phyloP scores from a whole-genome alignment of 2,113 vertebrate species.

The Ranitomeya variabilis region DNA sequence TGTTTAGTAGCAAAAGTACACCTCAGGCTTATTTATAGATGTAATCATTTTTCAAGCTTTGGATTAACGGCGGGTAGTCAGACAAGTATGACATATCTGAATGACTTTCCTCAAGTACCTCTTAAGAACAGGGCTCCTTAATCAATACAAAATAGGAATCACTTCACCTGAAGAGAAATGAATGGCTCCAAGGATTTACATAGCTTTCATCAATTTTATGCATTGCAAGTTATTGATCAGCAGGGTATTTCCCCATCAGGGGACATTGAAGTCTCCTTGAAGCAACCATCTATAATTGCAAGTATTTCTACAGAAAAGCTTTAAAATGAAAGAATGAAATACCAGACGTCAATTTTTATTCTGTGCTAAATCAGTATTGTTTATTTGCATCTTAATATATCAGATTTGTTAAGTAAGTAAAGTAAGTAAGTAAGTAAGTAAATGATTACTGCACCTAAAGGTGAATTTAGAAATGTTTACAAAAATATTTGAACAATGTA shows the following conservation, averaged over 20 bases:
- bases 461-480: too few species aligned
- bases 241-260: conserved; percentile 21
- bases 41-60: conserved; percentile 13
- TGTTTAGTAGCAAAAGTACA: background rate
- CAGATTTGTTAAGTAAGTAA: background rate
- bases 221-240: conserved; percentile 42
- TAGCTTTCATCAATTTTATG: conserved; percentile 50
- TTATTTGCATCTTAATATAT: background rate
- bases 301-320: background rate
- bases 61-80: background rate
- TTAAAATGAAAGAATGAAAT: background rate
- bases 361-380: background rate
- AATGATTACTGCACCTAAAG: too few species aligned
- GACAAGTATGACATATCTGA: background rate
- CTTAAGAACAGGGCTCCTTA: conserved; percentile 25
- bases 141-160: conserved; percentile 53
- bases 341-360: background rate
- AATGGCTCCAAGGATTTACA: conserved; percentile 27
- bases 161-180: conserved; percentile 43
- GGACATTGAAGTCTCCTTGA: conserved; percentile 3
- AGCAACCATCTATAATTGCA: background rate
- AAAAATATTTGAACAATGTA: too few species aligned
- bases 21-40: background rate
- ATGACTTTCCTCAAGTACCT: conserved; percentile 40
- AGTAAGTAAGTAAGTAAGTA: too few species aligned